phyloP scores from a whole-genome alignment of 2,797 vertebrate species.

The Diglossa cyanea region DNA sequence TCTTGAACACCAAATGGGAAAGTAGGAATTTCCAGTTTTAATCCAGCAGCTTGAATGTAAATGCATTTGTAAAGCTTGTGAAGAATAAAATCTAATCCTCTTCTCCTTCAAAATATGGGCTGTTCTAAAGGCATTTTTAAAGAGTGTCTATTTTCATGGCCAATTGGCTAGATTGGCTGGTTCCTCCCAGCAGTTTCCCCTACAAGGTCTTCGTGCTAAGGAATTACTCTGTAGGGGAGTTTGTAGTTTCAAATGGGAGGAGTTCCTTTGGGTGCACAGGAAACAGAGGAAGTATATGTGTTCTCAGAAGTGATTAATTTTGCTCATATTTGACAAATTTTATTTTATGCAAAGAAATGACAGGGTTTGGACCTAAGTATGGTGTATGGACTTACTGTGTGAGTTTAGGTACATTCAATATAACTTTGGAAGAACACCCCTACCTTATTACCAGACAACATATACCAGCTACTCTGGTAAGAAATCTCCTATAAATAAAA shows the following conservation, averaged over 20 bases:
- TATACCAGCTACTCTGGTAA: not conserved
- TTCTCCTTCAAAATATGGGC: not conserved
- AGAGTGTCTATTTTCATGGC: not conserved
- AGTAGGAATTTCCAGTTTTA: not conserved
- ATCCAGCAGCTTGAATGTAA: not conserved
- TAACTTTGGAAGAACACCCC: not conserved
- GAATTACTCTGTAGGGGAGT: accelerated
- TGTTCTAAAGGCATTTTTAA: not conserved
- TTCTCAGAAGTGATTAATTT: not conserved
- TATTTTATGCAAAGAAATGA: not conserved
- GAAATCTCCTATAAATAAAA: not conserved
- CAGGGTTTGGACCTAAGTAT: not conserved
- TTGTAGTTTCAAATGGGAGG: not conserved
- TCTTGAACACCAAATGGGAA: not conserved
- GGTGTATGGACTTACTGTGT: not conserved
- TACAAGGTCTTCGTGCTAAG: not conserved
- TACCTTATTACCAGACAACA: not conserved
- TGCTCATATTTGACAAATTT: not conserved
- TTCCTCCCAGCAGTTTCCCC: not conserved
- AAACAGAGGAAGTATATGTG: not conserved
- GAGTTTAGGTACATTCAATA: not conserved
- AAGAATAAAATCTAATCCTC: not conserved
- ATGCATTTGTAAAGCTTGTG: not conserved
- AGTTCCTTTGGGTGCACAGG: not conserved
- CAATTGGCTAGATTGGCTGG: accelerated